phyloP scores from a whole-genome alignment of 1,140 invertebrate species.

The Drosophila novamexicana region DNA sequence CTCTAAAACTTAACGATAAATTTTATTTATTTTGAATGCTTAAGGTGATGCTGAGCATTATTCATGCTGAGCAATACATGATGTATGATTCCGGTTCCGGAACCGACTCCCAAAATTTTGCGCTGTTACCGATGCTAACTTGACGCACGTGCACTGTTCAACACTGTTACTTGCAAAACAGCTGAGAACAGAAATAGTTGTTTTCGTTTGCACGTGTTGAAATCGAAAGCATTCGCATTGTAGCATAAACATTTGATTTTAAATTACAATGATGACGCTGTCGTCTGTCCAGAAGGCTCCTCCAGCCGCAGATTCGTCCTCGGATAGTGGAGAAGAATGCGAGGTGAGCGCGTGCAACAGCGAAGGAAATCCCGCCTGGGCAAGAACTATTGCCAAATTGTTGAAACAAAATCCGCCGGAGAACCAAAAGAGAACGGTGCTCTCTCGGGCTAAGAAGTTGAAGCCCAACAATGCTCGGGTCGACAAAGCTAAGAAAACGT shows the following conservation, averaged over 20 bases:
- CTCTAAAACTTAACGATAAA: too few relatives aligned
- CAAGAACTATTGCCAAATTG: slow-evolving; percentile 60
- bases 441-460: slow-evolving; percentile 53
- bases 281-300: slow-evolving; percentile 31
- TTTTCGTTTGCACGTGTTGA: slow-evolving; percentile 27
- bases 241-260: background rate
- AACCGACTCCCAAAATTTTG: too few relatives aligned
- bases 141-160: too few relatives aligned
- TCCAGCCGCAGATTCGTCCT: slow-evolving; percentile 18
- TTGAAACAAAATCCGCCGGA: slow-evolving; percentile 52
- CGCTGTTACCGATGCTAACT: too few relatives aligned
- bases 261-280: slow-evolving; percentile 47
- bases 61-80: too few relatives aligned
- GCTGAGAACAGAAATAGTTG: background rate
- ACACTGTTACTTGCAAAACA: too few relatives aligned
- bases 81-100: too few relatives aligned
- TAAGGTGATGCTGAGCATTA: too few relatives aligned
- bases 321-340: slow-evolving; percentile 37
- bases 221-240: background rate
- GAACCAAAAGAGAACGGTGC: slow-evolving; percentile 46
- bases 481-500: slow-evolving; percentile 34
- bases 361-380: slow-evolving; percentile 64
- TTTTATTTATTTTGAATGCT: too few relatives aligned
- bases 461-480: background rate
- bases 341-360: slow-evolving; percentile 24